These are phyloP conservation scores for Stratiomys singularior DNA, from an alignment of 2,888 invertebrate genomes.

Conservation along the genomic window DNA sequence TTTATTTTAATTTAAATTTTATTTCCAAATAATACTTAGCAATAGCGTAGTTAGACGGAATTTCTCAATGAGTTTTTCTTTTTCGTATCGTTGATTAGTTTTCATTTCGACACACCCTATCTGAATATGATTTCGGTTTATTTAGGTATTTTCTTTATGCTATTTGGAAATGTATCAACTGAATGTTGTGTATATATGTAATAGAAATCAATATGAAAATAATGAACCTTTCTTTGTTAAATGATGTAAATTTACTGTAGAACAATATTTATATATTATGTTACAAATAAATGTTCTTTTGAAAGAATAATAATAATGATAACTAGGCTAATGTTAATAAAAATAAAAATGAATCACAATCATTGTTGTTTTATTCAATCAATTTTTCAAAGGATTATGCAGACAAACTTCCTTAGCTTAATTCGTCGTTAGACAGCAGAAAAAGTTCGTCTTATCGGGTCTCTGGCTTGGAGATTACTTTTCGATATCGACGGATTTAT, in stretches of 20 bases:
- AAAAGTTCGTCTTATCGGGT: no score
- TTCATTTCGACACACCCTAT: not conserved
- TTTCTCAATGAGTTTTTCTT: not conserved
- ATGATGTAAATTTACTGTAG: conserved; percentile 41
- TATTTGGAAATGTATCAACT: conserved; percentile 11
- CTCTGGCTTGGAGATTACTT: no score
- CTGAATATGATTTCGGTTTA: not conserved
- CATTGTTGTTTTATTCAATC: not conserved
- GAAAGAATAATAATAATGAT: conserved; percentile 27
- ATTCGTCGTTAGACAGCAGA: no score
- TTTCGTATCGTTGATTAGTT: conserved; percentile 5
- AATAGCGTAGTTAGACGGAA: not conserved
- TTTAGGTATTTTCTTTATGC: not conserved
- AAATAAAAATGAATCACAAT: not conserved
- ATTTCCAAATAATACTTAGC: not conserved
- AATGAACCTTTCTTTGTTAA: conserved; percentile 3
- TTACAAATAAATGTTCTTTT: conserved; percentile 28
- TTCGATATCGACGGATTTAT: no score
- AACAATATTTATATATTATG: conserved; percentile 33
- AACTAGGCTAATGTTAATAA: conserved; percentile 35
- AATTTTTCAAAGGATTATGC: no score
- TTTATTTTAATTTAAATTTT: not conserved
- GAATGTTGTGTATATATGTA: conserved; percentile 35
- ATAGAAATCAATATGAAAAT: not conserved
- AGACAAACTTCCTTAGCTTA: no score